Conservation (phyloP, 2,888 invertebrate species). For the Tetropium fuscum region DNA sequence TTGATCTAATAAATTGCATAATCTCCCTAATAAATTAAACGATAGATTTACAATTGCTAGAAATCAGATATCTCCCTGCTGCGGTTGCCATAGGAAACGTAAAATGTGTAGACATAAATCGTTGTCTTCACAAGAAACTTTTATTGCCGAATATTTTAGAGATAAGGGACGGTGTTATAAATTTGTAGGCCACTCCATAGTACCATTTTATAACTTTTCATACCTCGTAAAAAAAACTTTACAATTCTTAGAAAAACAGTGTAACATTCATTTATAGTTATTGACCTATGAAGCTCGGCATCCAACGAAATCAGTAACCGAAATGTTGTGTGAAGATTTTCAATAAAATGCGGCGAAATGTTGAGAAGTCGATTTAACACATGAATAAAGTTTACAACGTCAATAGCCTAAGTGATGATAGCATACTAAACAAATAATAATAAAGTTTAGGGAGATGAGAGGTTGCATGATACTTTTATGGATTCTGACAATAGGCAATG, state of each 20-base stretch:
- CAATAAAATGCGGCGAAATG: constrained; percentile 33
- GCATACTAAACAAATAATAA: constrained; percentile 40
- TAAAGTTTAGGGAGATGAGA: constrained; percentile 31
- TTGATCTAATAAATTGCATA: too few species aligned
- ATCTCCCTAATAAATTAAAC: too few species aligned
- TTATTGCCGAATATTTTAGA: constrained; percentile 25
- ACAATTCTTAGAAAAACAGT: constrained; percentile 35
- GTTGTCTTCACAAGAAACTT: constrained; percentile 15
- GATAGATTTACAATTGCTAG: too few species aligned
- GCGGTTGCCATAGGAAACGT: too few species aligned
- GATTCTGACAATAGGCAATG: constrained; percentile 29
- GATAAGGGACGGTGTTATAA: constrained; percentile 32
- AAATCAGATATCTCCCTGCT: too few species aligned
- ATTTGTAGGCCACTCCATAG: constrained; percentile 36
- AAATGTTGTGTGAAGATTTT: constrained; percentile 14
- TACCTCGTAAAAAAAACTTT: constrained; percentile 46
- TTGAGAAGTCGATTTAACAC: constrained; percentile 36
- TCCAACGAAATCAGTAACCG: constrained; percentile 16
- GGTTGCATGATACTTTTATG: constrained; percentile 34
- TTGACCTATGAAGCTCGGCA: constrained; percentile 20
- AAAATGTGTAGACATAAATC: too few species aligned
- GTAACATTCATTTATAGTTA: constrained; percentile 28
- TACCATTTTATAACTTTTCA: constrained; percentile 44
- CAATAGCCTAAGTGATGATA: constrained; percentile 44
- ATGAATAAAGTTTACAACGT: constrained; percentile 47